A percentile compares a stretch with the other conserved stretches of the same genome.
Evolutionary conservation across 2,113 vertebrate species (phyloP).

Genomic region (Collichthys lucidus): DNA sequence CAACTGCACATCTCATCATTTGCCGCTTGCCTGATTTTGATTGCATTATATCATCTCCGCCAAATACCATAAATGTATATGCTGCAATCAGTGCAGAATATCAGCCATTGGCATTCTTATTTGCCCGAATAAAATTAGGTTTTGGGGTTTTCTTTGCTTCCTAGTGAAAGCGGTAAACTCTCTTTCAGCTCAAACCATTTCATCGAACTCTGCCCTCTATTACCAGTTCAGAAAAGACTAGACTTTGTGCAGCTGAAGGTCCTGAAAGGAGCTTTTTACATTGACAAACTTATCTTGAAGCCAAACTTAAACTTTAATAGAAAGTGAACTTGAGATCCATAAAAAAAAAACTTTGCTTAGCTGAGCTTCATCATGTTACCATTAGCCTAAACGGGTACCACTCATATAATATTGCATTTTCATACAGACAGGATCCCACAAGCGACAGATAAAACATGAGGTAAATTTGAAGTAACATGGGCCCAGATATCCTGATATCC

Average conservation of each 20-base stretch:
- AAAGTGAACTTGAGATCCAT: neutral
- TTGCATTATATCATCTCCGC: neutral
- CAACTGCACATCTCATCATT: neutral
- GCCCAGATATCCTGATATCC: neutral
- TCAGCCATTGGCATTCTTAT: neutral
- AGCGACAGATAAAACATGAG: neutral
- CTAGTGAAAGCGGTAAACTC: neutral
- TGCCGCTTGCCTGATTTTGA: neutral
- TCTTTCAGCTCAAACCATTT: neutral
- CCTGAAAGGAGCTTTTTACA: neutral
- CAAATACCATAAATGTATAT: neutral
- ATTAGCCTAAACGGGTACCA: neutral
- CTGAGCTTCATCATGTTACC: neutral
- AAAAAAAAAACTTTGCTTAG: neutral
- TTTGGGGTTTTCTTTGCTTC: neutral
- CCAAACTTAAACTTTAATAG: neutral
- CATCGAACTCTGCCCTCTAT: conserved; percentile 40
- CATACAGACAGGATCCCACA: neutral
- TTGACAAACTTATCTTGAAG: neutral
- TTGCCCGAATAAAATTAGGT: neutral
- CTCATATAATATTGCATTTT: neutral
- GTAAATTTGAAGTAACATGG: neutral
- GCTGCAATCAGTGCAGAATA: neutral
- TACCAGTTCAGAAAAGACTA: neutral
- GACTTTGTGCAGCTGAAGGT: conserved; percentile 2